Percentiles rank a stretch among this genome's conserved stretches.
Conservation (phyloP, 1,140 invertebrate species). For the Drosophila gunungcola region DNA sequence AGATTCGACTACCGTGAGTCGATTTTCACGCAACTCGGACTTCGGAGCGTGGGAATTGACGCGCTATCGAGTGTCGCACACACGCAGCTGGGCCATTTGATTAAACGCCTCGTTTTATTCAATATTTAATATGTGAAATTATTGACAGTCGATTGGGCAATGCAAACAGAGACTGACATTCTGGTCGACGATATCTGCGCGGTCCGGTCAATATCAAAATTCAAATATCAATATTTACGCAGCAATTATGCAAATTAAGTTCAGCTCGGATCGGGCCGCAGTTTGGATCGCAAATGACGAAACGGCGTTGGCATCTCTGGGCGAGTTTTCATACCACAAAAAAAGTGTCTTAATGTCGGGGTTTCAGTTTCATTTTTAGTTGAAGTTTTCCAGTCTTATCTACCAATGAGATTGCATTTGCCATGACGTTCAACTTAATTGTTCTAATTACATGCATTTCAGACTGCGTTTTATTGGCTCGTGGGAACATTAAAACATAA, state of each 20-base stretch:
- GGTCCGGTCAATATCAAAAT: constrained; percentile 76
- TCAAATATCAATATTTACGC: constrained; percentile 83
- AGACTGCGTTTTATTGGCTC: constrained; percentile 55
- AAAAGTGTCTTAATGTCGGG: constrained; percentile 11
- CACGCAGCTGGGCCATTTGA: constrained; percentile 58
- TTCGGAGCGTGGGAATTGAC: constrained; percentile 70
- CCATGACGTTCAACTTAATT: constrained; percentile 66
- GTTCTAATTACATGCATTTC: constrained; percentile 73
- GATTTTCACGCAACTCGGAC: constrained; percentile 41
- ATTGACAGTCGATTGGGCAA: constrained; percentile 81
- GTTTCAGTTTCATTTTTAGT: constrained; percentile 1
- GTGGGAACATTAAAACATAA: constrained; percentile 58
- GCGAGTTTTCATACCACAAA: not conserved
- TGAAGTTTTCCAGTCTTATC: constrained; percentile 28
- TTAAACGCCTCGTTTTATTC: constrained; percentile 81
- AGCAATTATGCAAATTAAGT: constrained; percentile 83
- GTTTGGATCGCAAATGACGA: constrained; percentile 55
- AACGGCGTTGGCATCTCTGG: constrained; percentile 63
- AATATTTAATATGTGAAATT: constrained; percentile 83
- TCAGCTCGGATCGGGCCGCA: constrained; percentile 45
- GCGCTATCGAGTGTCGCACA: constrained; percentile 50
- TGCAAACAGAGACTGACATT: constrained; percentile 67
- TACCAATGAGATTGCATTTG: constrained; percentile 41
- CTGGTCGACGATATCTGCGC: constrained; percentile 41
- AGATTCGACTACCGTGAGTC: constrained; percentile 10